Evolutionary conservation across 2,888 invertebrate species (phyloP), one percentile per base, ranked within the genome.

Genomic region (Camptogramma bilineatum): DNA sequence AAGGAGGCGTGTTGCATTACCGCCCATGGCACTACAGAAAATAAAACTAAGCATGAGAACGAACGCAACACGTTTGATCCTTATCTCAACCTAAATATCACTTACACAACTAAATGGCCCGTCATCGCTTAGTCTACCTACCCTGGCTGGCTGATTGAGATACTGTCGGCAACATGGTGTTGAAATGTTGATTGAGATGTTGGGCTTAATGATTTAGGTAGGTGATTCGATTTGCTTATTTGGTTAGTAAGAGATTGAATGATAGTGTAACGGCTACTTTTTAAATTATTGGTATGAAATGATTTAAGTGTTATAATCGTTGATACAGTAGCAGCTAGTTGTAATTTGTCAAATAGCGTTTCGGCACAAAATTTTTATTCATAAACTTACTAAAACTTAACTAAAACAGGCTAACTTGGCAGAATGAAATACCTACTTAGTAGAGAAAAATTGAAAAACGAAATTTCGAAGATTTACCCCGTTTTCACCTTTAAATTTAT

Each of bases 181-280:
- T 54, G 63, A 66, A 68, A 62, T 44, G 4, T 54, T 54, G 68
- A 69, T 67, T 66, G 65, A 71, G 69, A 63, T 56, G 69, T 71
- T 66, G 57, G 50, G 44, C 46, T 66, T 51, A 68, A 62, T 53
- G 59, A 54, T 64, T 59, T 53, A 56, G 58, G 48, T 57, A 19
- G 16, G 21, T 19, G 16, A 52, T 53, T 60, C 42, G 28, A 62
- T 62, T 62, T 54, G 54, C 50, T 53, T 58, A 48, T 57, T 57
- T 57, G 34, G 52, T 48, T 48, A 19, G 48, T 39, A 52, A 5
- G 28, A 28, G 48, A 54, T 62, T 16, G 44, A 28, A 28, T 42
- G 47, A 50, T 48, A 42, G 24, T 16, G 16, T 13, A 28, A 39
- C 3, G 34, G 34, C 1, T 1, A 13, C 34, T 34, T 13, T 9